Evolutionary conservation across 2,113 vertebrate genomes (phyloP).

Genomic region (Festucalex cinctus): DNA sequence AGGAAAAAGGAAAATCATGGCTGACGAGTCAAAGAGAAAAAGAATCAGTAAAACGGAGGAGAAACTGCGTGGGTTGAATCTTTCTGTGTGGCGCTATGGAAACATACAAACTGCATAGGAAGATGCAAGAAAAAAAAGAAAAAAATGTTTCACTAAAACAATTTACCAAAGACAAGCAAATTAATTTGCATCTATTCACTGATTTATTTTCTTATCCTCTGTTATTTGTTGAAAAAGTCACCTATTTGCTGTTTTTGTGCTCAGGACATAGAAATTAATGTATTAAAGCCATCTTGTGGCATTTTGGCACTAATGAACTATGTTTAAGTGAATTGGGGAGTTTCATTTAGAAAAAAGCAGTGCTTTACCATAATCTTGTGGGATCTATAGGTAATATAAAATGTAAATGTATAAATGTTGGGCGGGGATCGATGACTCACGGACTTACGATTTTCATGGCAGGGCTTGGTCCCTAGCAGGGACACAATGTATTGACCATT

Average conservation of each 20-base stretch:
- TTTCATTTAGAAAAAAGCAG: not conserved
- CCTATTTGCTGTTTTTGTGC: not conserved
- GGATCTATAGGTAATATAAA: not conserved
- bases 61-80: slow-evolving; percentile 62
- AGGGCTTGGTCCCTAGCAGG: too few relatives aligned
- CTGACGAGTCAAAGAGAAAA: slow-evolving; percentile 25
- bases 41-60: slow-evolving; percentile 46
- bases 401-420: too few relatives aligned
- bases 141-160: not conserved
- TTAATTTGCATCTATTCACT: not conserved
- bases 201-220: not conserved
- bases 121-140: not conserved
- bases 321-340: not conserved
- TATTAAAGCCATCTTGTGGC: not conserved
- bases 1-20: slow-evolving; percentile 9
- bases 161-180: not conserved
- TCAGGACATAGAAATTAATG: not conserved
- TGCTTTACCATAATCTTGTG: not conserved
- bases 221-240: not conserved
- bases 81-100: slow-evolving; percentile 59
- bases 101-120: slow-evolving; percentile 47
- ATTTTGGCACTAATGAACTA: not conserved
- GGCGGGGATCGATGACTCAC: too few relatives aligned
- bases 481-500: too few relatives aligned
- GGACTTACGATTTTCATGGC: too few relatives aligned